Conservation (phyloP, 2,113 vertebrate species). For the Athene cunicularia region DNA sequence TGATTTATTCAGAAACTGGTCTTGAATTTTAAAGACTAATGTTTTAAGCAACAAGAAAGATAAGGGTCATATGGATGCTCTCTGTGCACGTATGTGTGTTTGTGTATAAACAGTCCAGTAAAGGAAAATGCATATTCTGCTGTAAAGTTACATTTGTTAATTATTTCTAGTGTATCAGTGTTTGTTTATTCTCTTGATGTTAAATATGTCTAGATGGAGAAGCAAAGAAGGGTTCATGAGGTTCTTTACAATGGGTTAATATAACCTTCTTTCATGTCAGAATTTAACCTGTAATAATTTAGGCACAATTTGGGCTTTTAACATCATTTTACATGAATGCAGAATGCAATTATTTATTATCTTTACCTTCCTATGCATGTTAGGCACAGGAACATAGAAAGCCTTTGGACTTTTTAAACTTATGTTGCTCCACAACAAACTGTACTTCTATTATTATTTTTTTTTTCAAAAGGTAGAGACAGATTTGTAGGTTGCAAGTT, state of each 20-base stretch:
- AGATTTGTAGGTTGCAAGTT: neutral
- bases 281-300: neutral
- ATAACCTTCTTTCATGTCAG: neutral
- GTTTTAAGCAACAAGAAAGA: neutral
- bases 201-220: neutral
- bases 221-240: neutral
- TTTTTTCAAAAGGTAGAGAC: neutral
- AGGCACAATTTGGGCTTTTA: neutral
- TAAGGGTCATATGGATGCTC: neutral
- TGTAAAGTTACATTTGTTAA: neutral
- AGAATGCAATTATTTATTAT: neutral
- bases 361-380: neutral
- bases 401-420: neutral
- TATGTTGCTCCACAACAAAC: neutral
- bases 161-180: neutral
- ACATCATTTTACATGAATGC: neutral
- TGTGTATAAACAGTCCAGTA: neutral
- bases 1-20: neutral
- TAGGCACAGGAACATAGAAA: neutral
- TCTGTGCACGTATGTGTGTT: neutral
- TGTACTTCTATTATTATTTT: neutral
- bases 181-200: neutral
- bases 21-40: neutral
- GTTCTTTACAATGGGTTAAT: neutral
- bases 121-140: neutral